Evolutionary conservation across 2,888 invertebrate species (phyloP).

Genomic region (Neoaliturus tenellus): DNA sequence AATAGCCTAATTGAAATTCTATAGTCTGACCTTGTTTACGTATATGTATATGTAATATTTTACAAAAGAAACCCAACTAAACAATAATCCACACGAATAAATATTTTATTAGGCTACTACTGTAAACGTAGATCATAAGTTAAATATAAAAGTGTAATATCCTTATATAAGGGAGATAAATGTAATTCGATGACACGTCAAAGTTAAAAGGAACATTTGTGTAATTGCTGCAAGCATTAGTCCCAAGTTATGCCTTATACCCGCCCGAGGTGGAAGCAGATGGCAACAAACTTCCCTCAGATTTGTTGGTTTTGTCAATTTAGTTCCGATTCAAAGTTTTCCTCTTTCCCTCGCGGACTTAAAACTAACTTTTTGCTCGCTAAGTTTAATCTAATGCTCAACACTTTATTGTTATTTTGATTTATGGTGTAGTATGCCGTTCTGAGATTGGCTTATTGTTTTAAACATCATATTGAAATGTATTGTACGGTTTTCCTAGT

Average conservation of each 20-base stretch:
- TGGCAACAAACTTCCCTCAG: not conserved
- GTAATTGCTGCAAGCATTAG: conserved; percentile 11
- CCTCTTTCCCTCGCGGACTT: not conserved
- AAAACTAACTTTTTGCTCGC: not conserved
- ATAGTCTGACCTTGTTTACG: too few species aligned
- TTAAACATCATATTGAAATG: too few species aligned
- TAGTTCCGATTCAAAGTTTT: conserved; percentile 23
- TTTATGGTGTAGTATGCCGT: not conserved
- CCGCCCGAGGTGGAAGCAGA: not conserved
- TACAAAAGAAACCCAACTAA: too few species aligned
- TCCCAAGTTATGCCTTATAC: not conserved
- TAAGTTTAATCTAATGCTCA: not conserved
- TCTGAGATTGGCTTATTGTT: too few species aligned
- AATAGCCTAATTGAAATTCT: too few species aligned
- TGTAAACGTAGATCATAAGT: too few species aligned
- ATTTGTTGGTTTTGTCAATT: conserved; percentile 35
- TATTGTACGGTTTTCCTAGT: too few species aligned
- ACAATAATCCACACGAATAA: too few species aligned
- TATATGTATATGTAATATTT: too few species aligned
- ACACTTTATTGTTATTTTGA: not conserved
- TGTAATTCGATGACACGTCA: not conserved
- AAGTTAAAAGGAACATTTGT: not conserved
- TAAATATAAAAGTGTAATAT: too few species aligned
- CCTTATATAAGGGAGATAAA: too few species aligned
- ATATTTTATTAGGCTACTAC: too few species aligned